phyloP scores from a whole-genome alignment of 2,113 vertebrate genomes.

The Alosa alosa region DNA sequence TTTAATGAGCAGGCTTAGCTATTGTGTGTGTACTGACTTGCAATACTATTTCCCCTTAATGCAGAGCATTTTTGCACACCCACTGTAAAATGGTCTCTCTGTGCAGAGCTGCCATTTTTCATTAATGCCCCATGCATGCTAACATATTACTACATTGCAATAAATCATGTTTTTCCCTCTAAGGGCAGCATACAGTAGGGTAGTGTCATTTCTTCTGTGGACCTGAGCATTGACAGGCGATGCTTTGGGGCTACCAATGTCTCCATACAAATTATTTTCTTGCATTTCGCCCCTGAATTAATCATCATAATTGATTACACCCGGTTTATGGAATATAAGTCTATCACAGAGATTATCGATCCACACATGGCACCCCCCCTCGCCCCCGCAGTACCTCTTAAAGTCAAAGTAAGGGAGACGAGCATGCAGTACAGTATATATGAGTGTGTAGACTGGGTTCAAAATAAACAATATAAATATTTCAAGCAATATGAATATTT shows the following conservation, averaged over 20 bases:
- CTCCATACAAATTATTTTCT: neutral
- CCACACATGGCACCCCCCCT: neutral
- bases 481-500: too few species aligned
- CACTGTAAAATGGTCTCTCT: neutral
- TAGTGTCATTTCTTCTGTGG: conserved; percentile 50
- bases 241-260: conserved; percentile 41
- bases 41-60: neutral
- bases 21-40: neutral
- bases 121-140: conserved; percentile 46
- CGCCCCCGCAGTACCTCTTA: conserved; percentile 27
- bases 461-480: neutral
- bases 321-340: conserved; percentile 48
- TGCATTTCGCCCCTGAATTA: conserved; percentile 40
- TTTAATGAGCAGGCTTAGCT: neutral
- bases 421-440: conserved; percentile 22
- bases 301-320: conserved; percentile 67
- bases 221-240: conserved; percentile 57
- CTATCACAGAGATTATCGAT: conserved; percentile 39
- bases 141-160: conserved; percentile 50
- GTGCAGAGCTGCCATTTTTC: conserved; percentile 35
- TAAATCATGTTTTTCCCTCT: conserved; percentile 55
- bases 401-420: conserved; percentile 27
- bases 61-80: neutral
- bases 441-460: neutral
- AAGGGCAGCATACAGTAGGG: conserved; percentile 49